These are phyloP conservation scores for Cepaea hortensis DNA, from an alignment of 2,888 invertebrate species.

Conservation along the genomic window DNA sequence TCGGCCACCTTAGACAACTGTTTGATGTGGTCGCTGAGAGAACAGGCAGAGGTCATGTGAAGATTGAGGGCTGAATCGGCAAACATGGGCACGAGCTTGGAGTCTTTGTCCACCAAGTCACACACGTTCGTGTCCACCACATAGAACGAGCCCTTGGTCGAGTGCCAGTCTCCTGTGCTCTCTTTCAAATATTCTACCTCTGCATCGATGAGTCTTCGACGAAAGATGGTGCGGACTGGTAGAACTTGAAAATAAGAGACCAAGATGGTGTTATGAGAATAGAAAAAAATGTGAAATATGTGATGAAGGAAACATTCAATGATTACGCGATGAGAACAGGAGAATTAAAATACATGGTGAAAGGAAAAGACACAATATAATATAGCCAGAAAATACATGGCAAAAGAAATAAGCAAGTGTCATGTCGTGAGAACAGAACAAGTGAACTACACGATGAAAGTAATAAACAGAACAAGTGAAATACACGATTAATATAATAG, in stretches of 20 bases:
- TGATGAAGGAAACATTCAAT: no score
- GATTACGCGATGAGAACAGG: no score
- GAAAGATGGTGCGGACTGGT: constrained; percentile 58
- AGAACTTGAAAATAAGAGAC: constrained; percentile 55
- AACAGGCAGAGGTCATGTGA: constrained; percentile 62
- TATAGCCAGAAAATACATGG: no score
- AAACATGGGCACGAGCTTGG: constrained; percentile 58
- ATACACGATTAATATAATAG: no score
- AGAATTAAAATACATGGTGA: no score
- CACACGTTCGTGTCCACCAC: constrained; percentile 64
- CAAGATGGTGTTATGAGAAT: no score
- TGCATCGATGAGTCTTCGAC: constrained; percentile 61
- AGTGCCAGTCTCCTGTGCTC: constrained; percentile 54
- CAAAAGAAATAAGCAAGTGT: no score
- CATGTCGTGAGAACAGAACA: no score
- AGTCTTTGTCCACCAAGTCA: constrained; percentile 57
- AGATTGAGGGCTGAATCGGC: constrained; percentile 61
- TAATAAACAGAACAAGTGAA: no score
- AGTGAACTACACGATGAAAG: no score
- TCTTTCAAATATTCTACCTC: constrained; percentile 62
- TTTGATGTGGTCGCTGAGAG: constrained; percentile 61
- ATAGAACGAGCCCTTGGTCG: constrained; percentile 58
- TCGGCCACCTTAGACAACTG: constrained; percentile 65
- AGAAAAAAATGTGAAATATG: no score
- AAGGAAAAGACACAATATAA: no score